phyloP scores from a whole-genome alignment of 2,113 vertebrate species.

The Chrysemys picta region DNA sequence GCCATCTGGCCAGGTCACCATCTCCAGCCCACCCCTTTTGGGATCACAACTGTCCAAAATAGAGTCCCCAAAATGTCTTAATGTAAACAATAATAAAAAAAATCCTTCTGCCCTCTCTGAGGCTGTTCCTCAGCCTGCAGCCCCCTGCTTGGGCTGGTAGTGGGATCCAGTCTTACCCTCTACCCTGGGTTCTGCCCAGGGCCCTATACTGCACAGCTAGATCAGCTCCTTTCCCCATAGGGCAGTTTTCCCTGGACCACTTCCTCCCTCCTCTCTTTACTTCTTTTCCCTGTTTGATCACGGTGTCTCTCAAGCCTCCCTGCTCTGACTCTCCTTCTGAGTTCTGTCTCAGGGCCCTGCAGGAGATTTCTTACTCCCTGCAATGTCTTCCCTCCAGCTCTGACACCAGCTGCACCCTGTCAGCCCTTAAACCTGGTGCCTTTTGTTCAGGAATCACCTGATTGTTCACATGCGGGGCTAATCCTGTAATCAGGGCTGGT shows the following conservation, averaged over 20 bases:
- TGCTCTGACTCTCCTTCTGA: neutral
- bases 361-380: neutral
- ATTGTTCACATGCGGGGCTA: neutral
- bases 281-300: neutral
- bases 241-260: neutral
- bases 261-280: neutral
- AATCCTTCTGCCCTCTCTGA: neutral
- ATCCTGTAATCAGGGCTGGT: neutral
- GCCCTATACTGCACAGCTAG: neutral
- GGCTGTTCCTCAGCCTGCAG: neutral
- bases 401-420: neutral
- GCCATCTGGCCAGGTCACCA: neutral
- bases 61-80: neutral
- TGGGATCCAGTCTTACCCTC: too few species aligned
- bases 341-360: too few species aligned
- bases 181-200: neutral
- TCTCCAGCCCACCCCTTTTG: neutral
- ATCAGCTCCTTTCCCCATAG: neutral
- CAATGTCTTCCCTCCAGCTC: neutral
- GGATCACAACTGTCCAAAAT: neutral
- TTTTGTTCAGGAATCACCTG: neutral
- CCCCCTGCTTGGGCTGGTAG: too few species aligned
- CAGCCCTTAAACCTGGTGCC: neutral
- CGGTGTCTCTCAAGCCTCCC: neutral
- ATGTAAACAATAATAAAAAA: neutral